Evolutionary conservation across 2,113 vertebrate genomes (phyloP).

Genomic region (Lipotes vexillifer): DNA sequence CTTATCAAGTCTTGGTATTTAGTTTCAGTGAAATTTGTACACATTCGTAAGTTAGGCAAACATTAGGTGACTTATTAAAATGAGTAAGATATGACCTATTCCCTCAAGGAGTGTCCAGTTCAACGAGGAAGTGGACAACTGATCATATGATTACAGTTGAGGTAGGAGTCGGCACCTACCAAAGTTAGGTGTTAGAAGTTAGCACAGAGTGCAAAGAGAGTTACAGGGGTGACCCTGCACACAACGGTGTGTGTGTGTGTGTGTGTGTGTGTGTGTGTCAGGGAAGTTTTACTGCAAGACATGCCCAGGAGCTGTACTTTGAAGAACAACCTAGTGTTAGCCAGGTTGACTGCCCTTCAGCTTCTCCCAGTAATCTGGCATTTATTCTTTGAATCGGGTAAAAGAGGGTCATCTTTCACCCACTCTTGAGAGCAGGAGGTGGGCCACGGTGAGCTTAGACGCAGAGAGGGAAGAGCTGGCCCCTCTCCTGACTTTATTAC

Average conservation of each 20-base stretch:
- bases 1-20: not conserved
- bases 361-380: not conserved
- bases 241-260: not conserved
- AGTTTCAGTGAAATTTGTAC: not conserved
- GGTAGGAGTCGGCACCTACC: no score
- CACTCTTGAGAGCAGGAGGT: not conserved
- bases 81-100: not conserved
- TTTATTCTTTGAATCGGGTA: not conserved
- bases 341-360: not conserved
- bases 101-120: not conserved
- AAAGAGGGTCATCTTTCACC: not conserved
- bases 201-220: not conserved
- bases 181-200: not conserved
- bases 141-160: not conserved
- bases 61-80: not conserved
- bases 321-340: not conserved
- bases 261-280: not conserved
- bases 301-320: not conserved
- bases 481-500: not conserved
- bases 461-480: not conserved
- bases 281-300: not conserved
- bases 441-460: not conserved
- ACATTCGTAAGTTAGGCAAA: not conserved
- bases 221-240: not conserved
- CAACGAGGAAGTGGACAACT: not conserved